Percentiles rank a stretch among this genome's conserved stretches.
Evolutionary conservation across 1,140 invertebrate genomes (phyloP).

Genomic region (Heliothis subflexa): DNA sequence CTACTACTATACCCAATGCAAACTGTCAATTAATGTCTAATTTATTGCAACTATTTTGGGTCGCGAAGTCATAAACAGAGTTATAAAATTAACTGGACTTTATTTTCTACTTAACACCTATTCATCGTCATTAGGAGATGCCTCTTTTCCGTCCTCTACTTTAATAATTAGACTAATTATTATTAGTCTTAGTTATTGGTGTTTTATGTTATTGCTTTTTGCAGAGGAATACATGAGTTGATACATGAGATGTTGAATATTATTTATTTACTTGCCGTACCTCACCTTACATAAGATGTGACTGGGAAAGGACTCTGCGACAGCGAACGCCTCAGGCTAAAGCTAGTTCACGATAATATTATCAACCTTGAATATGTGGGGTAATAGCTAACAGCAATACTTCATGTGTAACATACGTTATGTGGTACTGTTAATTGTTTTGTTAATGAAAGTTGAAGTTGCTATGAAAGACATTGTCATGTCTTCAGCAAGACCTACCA

Average conservation of each 20-base stretch:
- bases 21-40: background rate
- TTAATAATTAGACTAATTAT: no score
- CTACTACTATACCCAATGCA: background rate
- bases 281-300: slow-evolving; percentile 37
- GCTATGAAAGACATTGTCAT: background rate
- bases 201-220: background rate
- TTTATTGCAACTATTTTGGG: background rate
- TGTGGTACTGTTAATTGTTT: slow-evolving; percentile 16
- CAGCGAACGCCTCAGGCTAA: slow-evolving; percentile 15
- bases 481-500: no score
- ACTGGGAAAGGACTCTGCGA: slow-evolving; percentile 38
- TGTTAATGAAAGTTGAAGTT: slow-evolving; percentile 18
- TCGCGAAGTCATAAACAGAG: background rate
- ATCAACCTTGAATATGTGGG: slow-evolving; percentile 46
- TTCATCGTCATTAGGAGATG: background rate
- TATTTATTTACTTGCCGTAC: slow-evolving; percentile 10
- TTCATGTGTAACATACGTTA: slow-evolving; percentile 18
- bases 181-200: background rate
- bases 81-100: background rate
- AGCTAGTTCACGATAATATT: slow-evolving; percentile 37
- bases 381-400: slow-evolving; percentile 40
- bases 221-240: no score
- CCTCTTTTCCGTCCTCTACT: background rate
- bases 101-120: background rate
- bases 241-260: no score